Base-by-base conservation (phyloP, 2,888 invertebrate species). In the Agrotis clavis region DNA sequence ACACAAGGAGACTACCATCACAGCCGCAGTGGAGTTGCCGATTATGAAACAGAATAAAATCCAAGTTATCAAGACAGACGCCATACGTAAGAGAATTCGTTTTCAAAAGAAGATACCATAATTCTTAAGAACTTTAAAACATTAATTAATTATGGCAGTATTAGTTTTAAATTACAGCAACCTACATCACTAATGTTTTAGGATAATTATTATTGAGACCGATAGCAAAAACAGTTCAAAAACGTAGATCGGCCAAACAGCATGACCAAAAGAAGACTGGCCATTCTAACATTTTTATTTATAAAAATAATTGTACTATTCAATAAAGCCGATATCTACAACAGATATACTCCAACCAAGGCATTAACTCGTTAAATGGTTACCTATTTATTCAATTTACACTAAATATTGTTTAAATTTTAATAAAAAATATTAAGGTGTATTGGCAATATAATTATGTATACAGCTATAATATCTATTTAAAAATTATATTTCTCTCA, bases 231-330 rank as follows among this genome's bases (percentile, higher is more conserved):
- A 18, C 5, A 19, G 21, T 66, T 21, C 6, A 48, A 48, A 9
- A 21, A 9, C 4, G 9, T 25, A 25, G 13, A 45, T 21, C n/a
- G n/a, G n/a, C 16, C 16, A 19, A 57, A 57, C 50, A 47, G 30
- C n/a, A 57, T n/a, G 21, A 25, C 18, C 7, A 16, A 48, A 30
- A 14, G n/a, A 30, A 45, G 41, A 30, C 7, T 41, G 53, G 11
- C 41, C 9, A 30, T 74, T 30, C 7, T 48, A 51, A 18, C 50
- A 47, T 19, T 48, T 47, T 57, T 25, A 60, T 19, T 50, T 2
- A 57, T 35, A 30, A 0, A 30, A 6, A 5, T 35, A 35, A 68
- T 59, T 69, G 77, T 74, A 70, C 60, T 77, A 56, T 70, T 76
- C 18, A 14, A 50, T 68, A 2, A 54, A 69, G n/a, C 30, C 70